Percentiles rank a stretch among this genome's conserved stretches.
Evolutionary conservation across 1,140 invertebrate genomes (phyloP).

Genomic region (Lasioglossum baleicum): DNA sequence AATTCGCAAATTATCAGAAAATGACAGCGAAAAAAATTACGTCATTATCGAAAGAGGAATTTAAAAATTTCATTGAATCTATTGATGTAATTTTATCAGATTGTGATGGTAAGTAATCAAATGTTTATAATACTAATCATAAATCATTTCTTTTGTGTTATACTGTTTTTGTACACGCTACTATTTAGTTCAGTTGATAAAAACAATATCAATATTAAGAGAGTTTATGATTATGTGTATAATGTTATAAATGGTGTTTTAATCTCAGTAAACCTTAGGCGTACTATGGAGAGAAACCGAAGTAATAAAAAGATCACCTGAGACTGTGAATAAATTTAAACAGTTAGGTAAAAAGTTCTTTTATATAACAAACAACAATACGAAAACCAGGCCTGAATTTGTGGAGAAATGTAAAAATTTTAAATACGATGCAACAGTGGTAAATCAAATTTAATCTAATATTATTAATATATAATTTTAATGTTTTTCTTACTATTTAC

Average conservation of each 20-base stretch:
- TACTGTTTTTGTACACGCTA: background rate
- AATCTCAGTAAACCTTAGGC: constrained; percentile 78
- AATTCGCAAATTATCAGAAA: constrained; percentile 17
- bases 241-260: constrained; percentile 33
- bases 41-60: constrained; percentile 65
- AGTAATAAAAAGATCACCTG: constrained; percentile 84
- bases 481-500: no score
- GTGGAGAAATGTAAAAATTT: constrained; percentile 87
- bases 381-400: constrained; percentile 90
- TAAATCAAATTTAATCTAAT: constrained; percentile 63
- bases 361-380: constrained; percentile 96
- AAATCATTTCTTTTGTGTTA: background rate
- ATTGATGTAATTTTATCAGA: constrained; percentile 79
- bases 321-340: constrained; percentile 86
- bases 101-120: constrained; percentile 76
- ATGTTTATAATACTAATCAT: background rate
- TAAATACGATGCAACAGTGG: constrained; percentile 85
- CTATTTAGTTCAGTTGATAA: background rate
- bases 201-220: background rate
- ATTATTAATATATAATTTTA: no score
- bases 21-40: constrained; percentile 60
- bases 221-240: constrained; percentile 10
- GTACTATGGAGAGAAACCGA: constrained; percentile 91
- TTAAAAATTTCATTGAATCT: constrained; percentile 72
- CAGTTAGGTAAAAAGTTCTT: constrained; percentile 90